These are phyloP conservation scores for Gymnorhina tibicen DNA, from an alignment of 2,113 vertebrate genomes.

Conservation along the genomic window DNA sequence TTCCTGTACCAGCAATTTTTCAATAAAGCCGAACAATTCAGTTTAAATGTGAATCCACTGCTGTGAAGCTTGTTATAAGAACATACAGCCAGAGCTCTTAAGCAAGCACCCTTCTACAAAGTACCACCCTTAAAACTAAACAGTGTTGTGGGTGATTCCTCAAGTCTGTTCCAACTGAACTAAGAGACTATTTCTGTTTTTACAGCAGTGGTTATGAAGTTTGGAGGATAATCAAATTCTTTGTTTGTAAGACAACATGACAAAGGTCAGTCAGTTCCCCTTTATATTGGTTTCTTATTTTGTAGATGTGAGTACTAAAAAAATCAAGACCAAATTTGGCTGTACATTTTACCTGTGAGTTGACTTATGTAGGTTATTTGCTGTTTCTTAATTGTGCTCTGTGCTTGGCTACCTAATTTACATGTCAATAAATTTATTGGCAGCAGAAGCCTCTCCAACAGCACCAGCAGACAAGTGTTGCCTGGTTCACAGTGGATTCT, in stretches of 20 bases:
- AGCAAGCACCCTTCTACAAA: neutral
- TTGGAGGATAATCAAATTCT: neutral
- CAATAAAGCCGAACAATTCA: neutral
- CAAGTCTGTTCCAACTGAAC: neutral
- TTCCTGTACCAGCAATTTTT: neutral
- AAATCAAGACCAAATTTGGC: neutral
- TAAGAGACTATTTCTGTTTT: neutral
- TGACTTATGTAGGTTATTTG: neutral
- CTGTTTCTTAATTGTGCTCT: neutral
- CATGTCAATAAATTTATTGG: neutral
- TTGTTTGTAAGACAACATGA: neutral
- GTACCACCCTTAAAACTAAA: neutral
- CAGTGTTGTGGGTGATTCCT: neutral
- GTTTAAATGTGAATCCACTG: neutral
- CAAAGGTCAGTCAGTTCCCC: neutral
- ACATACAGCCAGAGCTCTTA: neutral
- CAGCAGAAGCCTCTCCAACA: neutral
- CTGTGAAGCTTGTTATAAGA: neutral
- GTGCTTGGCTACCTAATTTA: neutral
- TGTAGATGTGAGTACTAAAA: neutral
- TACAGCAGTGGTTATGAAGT: neutral
- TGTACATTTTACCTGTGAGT: neutral
- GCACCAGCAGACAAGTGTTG: neutral
- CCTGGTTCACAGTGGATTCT: neutral
- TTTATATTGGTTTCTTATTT: neutral